Evolutionary conservation across 1,140 invertebrate genomes (phyloP), one percentile per base, ranked within the genome.

Genomic region (Drosophila ananassae): DNA sequence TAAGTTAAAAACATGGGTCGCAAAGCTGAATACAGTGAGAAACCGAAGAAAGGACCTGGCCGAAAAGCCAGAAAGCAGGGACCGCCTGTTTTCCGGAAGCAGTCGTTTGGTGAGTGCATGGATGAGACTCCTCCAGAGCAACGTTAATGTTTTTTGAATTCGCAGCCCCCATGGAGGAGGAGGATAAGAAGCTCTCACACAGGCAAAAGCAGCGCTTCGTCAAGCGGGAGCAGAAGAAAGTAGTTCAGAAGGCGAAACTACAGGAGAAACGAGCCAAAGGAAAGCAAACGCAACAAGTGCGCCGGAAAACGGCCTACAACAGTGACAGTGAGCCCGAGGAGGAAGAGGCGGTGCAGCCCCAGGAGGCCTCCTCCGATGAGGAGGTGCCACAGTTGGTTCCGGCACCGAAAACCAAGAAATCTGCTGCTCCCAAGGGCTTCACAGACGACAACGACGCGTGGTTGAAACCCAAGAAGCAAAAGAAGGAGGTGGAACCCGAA

Each of bases 21-120:
- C 41, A 98, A 97, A 94, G 96, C 95, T 25, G 96, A 97, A 81
- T 98, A 96, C 90, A 93, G 93, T 77, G 94, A 94, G 71, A 94
- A 94, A 53, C 92, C 93, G n/a, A 96, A 96, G 79, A 96, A 94
- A 91, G 97, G 97, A 6, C 96, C 95, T 28, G 97, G 97, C 1
- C 94, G 95, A 66, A 98, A 98, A 93, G 93, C 96, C 0, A 96
- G 95, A 73, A 98, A 98, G 91, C 97, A 98, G 84, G 94, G 94
- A 56, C 94, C 96, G 73, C 97, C 97, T 7, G 92, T 93, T 48
- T 95, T 97, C 89, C 94, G 94, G 1, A 91, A 91, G 51, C 74
- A 78, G 48, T 63, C 85, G 0, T 90, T 90, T 24, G 89, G 94
- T 94, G 92, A 92, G 83, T 56, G 21, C 8, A 4, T n/a, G 3